A percentile compares a stretch with the other conserved stretches of the same genome.
These are phyloP conservation scores for Enteromius mattozi DNA, from an alignment of 2,797 vertebrate genomes.

Conservation along the genomic window DNA sequence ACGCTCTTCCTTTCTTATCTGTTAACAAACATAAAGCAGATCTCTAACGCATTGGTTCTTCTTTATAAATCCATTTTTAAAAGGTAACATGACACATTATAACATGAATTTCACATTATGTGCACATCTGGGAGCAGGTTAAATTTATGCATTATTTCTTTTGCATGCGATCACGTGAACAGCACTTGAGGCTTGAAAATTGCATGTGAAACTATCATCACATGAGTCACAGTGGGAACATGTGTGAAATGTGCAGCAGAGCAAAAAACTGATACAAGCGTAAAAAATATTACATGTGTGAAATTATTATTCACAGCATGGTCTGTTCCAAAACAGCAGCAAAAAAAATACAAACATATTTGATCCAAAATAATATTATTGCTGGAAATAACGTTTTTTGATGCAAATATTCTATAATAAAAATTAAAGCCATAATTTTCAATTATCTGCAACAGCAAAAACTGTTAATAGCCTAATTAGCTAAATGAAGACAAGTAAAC, in stretches of 20 bases:
- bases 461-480: not conserved
- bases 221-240: not conserved
- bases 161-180: not conserved
- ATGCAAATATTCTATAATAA: not conserved
- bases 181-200: slow-evolving; percentile 11
- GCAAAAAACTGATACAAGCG: not conserved
- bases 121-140: not conserved
- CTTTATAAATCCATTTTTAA: not conserved
- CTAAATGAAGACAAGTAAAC: not conserved
- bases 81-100: not conserved
- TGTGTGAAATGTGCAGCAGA: not conserved
- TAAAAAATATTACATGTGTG: not conserved
- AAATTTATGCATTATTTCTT: not conserved
- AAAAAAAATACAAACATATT: not conserved
- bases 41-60: not conserved
- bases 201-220: not conserved
- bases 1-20: not conserved
- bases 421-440: not conserved
- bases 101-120: not conserved
- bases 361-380: not conserved
- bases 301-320: not conserved
- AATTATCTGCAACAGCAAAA: not conserved
- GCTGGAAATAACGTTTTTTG: not conserved
- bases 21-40: not conserved
- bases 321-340: not conserved